A percentile compares a stretch with the other conserved stretches of the same genome.
Evolutionary conservation across 2,888 invertebrate species (phyloP).

Genomic region (Hoplodrina ambigua): DNA sequence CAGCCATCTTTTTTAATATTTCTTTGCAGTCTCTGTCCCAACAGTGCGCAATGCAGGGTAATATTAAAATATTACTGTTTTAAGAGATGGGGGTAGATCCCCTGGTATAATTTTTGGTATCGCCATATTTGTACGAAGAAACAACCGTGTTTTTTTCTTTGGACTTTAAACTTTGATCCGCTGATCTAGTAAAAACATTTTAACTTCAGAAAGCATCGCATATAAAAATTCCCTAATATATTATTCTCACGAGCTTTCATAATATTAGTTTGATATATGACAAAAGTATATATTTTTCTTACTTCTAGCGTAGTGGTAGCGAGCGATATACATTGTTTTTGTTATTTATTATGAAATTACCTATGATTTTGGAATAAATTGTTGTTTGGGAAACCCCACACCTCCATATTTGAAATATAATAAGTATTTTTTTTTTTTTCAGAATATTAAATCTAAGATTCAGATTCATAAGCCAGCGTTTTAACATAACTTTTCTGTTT

Average conservation of each 20-base stretch:
- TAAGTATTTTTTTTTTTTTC: background rate
- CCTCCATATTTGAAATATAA: background rate
- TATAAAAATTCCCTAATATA: slow-evolving; percentile 65
- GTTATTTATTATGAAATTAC: slow-evolving; percentile 63
- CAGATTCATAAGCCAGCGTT: background rate
- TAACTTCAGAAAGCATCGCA: slow-evolving; percentile 40
- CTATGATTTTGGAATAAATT: slow-evolving; percentile 53
- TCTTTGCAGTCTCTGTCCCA: too few relatives aligned
- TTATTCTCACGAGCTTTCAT: slow-evolving; percentile 89
- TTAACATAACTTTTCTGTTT: too few relatives aligned
- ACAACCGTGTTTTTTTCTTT: too few relatives aligned
- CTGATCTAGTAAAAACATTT: background rate
- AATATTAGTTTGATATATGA: slow-evolving; percentile 80
- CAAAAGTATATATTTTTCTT: slow-evolving; percentile 87
- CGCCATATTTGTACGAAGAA: background rate
- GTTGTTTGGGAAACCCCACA: background rate
- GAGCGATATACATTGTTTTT: slow-evolving; percentile 72
- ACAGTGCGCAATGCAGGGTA: too few relatives aligned
- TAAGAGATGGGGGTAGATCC: too few relatives aligned
- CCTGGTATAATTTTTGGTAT: too few relatives aligned
- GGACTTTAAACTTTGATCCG: background rate
- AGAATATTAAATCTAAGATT: background rate
- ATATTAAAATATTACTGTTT: too few relatives aligned
- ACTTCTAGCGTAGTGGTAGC: slow-evolving; percentile 84
- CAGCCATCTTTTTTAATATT: too few relatives aligned